Percentiles rank a stretch among this genome's conserved stretches.
Conservation (phyloP, 2,113 vertebrate species). For the Mobula birostris region DNA sequence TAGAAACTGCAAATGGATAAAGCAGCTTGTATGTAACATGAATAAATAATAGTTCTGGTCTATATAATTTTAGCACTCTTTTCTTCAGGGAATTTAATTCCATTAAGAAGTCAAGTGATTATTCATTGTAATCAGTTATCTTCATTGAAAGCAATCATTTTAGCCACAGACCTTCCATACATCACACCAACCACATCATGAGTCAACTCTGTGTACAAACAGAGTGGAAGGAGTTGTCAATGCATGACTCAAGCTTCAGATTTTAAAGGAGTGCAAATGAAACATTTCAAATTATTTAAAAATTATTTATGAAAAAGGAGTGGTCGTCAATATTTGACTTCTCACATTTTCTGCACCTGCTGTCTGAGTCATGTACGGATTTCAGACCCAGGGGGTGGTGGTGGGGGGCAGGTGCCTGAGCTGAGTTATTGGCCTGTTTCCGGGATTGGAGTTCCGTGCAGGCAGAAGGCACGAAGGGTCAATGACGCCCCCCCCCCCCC, state of each 20-base stretch:
- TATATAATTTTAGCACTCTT: background rate
- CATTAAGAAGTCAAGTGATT: conserved; percentile 14
- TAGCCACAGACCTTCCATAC: background rate
- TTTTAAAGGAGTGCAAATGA: background rate
- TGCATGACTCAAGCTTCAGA: background rate
- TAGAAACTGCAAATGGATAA: background rate
- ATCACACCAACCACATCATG: background rate
- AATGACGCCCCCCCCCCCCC: too few relatives aligned
- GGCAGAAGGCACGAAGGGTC: too few relatives aligned
- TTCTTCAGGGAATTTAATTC: conserved; percentile 18
- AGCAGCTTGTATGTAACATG: background rate
- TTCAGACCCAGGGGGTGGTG: background rate
- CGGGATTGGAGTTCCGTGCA: too few relatives aligned
- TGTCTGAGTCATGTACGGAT: background rate
- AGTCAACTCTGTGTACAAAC: background rate
- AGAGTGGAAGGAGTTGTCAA: background rate
- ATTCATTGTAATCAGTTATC: background rate
- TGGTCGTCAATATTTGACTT: background rate
- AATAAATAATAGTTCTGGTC: conserved; percentile 4
- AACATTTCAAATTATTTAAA: background rate
- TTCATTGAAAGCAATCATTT: conserved; percentile 12
- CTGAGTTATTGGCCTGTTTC: background rate
- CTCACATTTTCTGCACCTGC: background rate
- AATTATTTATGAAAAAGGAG: background rate
- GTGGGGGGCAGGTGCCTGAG: background rate